Evolutionary conservation across 2,888 invertebrate species (phyloP).

Genomic region (Tachina lurida): DNA sequence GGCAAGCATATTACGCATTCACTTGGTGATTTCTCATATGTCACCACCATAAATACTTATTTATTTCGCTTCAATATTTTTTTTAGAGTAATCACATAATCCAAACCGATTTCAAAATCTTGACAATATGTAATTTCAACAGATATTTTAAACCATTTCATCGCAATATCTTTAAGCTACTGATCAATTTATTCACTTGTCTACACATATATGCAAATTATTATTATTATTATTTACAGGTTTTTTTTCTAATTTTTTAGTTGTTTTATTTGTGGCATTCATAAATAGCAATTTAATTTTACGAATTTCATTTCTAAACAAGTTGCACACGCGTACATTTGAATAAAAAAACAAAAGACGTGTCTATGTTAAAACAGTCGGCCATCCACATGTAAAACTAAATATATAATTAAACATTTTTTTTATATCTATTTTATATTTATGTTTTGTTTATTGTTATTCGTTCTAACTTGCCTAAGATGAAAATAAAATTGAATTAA

Average conservation of each 20-base stretch:
- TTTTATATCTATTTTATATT: conserved; percentile 9
- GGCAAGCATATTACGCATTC: no score
- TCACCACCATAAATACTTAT: no score
- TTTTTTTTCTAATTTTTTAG: conserved; percentile 22
- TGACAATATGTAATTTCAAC: no score
- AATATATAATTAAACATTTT: conserved; percentile 53
- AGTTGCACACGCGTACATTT: conserved; percentile 66
- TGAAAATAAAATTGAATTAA: conserved; percentile 33
- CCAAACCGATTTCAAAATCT: no score
- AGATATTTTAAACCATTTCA: neutral
- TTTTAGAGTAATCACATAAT: no score
- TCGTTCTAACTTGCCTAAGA: conserved; percentile 12
- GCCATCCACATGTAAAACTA: conserved; percentile 43
- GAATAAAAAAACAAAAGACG: conserved; percentile 48
- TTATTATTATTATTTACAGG: conserved; percentile 22
- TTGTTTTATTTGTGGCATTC: conserved; percentile 26
- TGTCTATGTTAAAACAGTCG: conserved; percentile 47
- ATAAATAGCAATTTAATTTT: conserved; percentile 29
- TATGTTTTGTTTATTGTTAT: conserved; percentile 26
- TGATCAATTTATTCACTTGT: conserved; percentile 30
- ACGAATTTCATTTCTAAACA: conserved; percentile 46
- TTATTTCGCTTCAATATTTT: no score
- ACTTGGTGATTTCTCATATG: no score
- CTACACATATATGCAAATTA: conserved; percentile 43
- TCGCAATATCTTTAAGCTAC: conserved; percentile 15